Evolutionary conservation across 2,113 vertebrate genomes (phyloP).

Genomic region (Delphinus delphis): DNA sequence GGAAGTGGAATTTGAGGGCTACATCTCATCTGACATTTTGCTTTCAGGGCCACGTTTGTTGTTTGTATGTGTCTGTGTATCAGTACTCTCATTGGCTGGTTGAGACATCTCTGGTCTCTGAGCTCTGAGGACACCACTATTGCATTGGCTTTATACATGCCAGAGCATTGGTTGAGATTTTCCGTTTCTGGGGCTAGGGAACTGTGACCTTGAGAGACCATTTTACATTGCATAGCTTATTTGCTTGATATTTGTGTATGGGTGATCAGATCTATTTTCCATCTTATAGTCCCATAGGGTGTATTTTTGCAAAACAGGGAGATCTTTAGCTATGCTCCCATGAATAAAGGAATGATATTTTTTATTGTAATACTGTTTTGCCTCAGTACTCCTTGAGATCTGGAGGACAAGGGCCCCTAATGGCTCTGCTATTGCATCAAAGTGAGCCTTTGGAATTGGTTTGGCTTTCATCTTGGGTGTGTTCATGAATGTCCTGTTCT

Average conservation of each 20-base stretch:
- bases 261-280: neutral
- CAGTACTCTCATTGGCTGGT: neutral
- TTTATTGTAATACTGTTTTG: neutral
- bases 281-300: neutral
- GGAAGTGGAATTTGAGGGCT: neutral
- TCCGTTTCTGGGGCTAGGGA: neutral
- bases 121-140: neutral
- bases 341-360: neutral
- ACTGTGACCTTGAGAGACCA: neutral
- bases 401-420: neutral
- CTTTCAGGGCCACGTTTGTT: neutral
- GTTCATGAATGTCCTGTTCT: neutral
- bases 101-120: neutral
- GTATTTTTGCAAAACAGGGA: neutral
- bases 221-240: neutral
- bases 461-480: neutral
- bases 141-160: too few relatives aligned
- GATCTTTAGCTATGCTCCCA: neutral
- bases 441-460: neutral
- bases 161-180: neutral
- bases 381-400: neutral
- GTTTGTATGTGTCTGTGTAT: neutral
- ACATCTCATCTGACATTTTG: neutral
- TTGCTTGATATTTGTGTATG: neutral
- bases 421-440: too few relatives aligned